Percentiles rank a stretch among this genome's conserved stretches.
phyloP scores from a whole-genome alignment of 2,113 vertebrate genomes.

The Trematomus loennbergii region DNA sequence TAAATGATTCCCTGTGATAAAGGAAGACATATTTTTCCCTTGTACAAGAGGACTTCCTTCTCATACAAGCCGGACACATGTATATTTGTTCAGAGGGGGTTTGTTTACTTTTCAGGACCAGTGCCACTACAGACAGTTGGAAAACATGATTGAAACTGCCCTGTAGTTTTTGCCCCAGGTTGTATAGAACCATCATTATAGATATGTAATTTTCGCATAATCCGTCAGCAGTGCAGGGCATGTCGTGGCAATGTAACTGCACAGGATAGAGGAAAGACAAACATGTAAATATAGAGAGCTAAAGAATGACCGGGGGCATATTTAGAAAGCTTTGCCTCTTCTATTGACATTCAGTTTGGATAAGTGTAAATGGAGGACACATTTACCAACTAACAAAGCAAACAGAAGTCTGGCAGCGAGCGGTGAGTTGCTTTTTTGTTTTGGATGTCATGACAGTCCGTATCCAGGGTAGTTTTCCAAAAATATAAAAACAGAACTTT shows the following conservation, averaged over 20 bases:
- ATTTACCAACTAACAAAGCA: conserved; percentile 57
- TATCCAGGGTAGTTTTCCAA: conserved; percentile 52
- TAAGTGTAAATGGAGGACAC: conserved; percentile 34
- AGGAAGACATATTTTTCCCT: conserved; percentile 22
- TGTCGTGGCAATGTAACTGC: conserved; percentile 47
- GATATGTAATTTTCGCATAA: conserved; percentile 51
- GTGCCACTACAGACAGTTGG: conserved; percentile 32
- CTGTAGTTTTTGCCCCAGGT: conserved; percentile 33
- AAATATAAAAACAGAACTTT: conserved; percentile 31
- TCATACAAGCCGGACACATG: conserved; percentile 44
- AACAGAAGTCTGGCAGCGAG: conserved; percentile 40
- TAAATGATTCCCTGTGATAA: conserved; percentile 34
- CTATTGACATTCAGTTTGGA: conserved; percentile 50
- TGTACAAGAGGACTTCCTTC: conserved; percentile 44
- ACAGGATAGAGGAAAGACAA: conserved; percentile 34
- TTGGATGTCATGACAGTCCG: conserved; percentile 32
- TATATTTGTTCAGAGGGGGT: conserved; percentile 53
- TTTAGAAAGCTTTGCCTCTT: conserved; percentile 51
- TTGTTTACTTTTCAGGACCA: conserved; percentile 55
- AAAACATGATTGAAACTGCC: conserved; percentile 49
- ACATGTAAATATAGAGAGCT: conserved; percentile 23
- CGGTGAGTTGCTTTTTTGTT: conserved; percentile 12
- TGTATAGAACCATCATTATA: conserved; percentile 34
- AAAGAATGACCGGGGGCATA: conserved; percentile 23
- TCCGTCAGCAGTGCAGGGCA: conserved; percentile 46